Percentiles rank a stretch among this genome's conserved stretches.
Conservation (phyloP, 2,888 invertebrate species). For the Thera obeliscata region DNA sequence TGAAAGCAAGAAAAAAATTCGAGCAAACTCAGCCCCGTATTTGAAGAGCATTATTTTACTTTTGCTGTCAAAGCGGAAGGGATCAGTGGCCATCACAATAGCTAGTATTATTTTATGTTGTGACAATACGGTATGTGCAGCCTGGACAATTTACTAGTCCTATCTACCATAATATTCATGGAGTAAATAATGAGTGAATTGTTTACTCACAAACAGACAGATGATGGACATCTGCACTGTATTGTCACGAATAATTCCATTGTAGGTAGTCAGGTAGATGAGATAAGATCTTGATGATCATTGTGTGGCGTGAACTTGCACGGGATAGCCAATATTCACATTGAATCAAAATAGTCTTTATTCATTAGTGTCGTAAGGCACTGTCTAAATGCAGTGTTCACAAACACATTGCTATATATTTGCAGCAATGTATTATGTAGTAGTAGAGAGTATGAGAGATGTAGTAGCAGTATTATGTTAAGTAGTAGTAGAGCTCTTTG, state of each 20-base stretch:
- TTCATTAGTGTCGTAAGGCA: too few species aligned
- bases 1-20: too few species aligned
- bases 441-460: too few species aligned
- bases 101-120: not conserved
- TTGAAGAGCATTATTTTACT: not conserved
- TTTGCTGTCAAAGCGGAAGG: slow-evolving; percentile 16
- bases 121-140: slow-evolving; percentile 9
- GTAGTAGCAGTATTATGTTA: too few species aligned
- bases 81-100: slow-evolving; percentile 20
- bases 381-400: too few species aligned
- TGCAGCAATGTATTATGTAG: too few species aligned
- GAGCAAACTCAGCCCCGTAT: too few species aligned
- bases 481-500: too few species aligned
- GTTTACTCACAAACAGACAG: slow-evolving; percentile 54
- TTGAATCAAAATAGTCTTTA: not conserved
- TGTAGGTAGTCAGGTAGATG: slow-evolving; percentile 39
- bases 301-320: slow-evolving; percentile 39
- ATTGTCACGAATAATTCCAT: slow-evolving; percentile 58
- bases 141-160: slow-evolving; percentile 17
- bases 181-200: slow-evolving; percentile 46
- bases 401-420: too few species aligned
- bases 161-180: slow-evolving; percentile 15
- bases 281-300: slow-evolving; percentile 39
- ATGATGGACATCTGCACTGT: slow-evolving; percentile 50
- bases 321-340: slow-evolving; percentile 19